Evolutionary conservation across 2,113 vertebrate species (phyloP).

Genomic region (Oryzias melastigma): DNA sequence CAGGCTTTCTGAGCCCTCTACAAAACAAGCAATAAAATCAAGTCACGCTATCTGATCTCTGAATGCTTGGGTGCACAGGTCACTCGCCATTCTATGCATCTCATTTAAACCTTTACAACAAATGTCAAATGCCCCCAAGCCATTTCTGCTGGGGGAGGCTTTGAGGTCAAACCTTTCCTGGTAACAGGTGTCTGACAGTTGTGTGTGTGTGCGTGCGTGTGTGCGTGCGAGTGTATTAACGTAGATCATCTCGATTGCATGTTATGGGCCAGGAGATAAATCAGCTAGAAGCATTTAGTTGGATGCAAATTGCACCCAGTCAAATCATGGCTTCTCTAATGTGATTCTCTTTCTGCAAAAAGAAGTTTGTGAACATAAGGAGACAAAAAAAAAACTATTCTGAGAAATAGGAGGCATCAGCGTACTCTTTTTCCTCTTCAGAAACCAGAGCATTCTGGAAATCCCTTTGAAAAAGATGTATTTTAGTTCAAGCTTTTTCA

Average conservation of each 20-base stretch:
- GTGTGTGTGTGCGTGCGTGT: slow-evolving; percentile 22
- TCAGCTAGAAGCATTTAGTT: slow-evolving; percentile 54
- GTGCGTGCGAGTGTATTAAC: slow-evolving; percentile 29
- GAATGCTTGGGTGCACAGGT: slow-evolving; percentile 30
- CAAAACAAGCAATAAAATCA: slow-evolving; percentile 1
- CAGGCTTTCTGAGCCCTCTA: neutral
- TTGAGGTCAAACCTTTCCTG: slow-evolving; percentile 25
- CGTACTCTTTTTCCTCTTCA: slow-evolving; percentile 9
- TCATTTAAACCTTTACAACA: slow-evolving; percentile 50
- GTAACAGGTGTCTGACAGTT: slow-evolving; percentile 45
- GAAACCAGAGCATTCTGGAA: slow-evolving; percentile 25
- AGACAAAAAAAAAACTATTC: slow-evolving; percentile 1
- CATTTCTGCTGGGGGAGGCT: slow-evolving; percentile 52
- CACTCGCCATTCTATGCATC: slow-evolving; percentile 37
- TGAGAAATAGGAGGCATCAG: slow-evolving; percentile 8
- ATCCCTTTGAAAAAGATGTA: slow-evolving; percentile 15
- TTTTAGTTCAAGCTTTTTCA: slow-evolving; percentile 3
- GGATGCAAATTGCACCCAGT: slow-evolving; percentile 65
- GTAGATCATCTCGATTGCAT: slow-evolving; percentile 44
- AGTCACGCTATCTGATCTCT: slow-evolving; percentile 29
- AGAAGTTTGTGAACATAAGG: slow-evolving; percentile 46
- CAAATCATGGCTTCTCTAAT: slow-evolving; percentile 52
- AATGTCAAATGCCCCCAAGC: slow-evolving; percentile 63
- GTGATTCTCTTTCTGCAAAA: slow-evolving; percentile 54
- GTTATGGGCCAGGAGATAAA: slow-evolving; percentile 55